Base-by-base conservation (phyloP, 2,113 vertebrate species). In the Puma concolor region DNA sequence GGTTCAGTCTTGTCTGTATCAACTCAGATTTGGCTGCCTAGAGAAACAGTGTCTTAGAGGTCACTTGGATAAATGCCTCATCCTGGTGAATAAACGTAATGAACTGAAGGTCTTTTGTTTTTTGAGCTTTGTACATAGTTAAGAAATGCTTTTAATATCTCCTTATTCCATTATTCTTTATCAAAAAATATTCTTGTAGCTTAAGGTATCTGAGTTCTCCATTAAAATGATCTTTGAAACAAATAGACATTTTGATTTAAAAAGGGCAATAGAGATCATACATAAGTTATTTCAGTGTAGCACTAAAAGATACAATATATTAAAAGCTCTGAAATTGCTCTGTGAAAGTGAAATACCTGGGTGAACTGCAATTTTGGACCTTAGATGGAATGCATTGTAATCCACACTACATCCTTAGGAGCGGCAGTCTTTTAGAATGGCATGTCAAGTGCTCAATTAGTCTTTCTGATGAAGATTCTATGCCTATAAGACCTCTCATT, bases 201-300 rank as follows among this genome's bases (percentile, higher is more conserved):
- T 85, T 91, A 48, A 91, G 16, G 15, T 52, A 88, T 79, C 17
- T 77, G 57, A 57, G 13, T 57, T 76, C 36, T 76, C 31, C 11
- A 29, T 79, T 69, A 48, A 87, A 92, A 21, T 94, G 33, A 92
- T 66, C 76, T 93, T 97, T 87, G 44, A 97, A 91, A 87, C 54
- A 63, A 94, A 76, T 54, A 81, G 66, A 67, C 64, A 79, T 77
- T 96, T 91, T 63, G 0, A 69, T 74, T 89, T 97, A 29, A 81
- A 94, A 85, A 85, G 25, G 38, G 13, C 72, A 91, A 38, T 79
- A 52, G n/a, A 93, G 60, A 91, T 33, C 19, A 1, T 14, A 81
- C n/a, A 48, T 17, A 44, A 64, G 27, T 90, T 92, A 92, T 92
- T 92, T 79, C 63, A 89, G 9, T 41, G 1, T 69, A 79, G 36